Evolutionary conservation across 2,113 vertebrate species (phyloP), one percentile per base, ranked within the genome.

Genomic region (Anolis sagrei): DNA sequence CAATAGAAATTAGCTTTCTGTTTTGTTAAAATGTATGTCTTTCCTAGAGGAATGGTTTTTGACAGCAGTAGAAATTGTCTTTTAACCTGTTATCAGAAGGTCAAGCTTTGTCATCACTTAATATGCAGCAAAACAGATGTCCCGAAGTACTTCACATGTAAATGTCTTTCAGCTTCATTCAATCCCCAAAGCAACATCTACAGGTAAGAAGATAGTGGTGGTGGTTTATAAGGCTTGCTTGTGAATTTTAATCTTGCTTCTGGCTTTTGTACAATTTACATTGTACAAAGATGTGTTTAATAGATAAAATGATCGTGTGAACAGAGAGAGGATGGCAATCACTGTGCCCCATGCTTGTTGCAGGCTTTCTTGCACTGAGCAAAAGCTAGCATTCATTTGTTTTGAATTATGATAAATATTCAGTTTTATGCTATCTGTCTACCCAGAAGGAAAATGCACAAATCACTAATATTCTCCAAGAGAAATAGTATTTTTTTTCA

Each of bases 201-300:
- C 84, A 85, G 76, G 76, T 85, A 85, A 85, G 62, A 27, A 64
- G 44, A 29, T 62, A 29, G 64, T 66, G 64, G 64, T 29, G 64
- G 64, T 7, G 64, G 27, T 29, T 18, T 58, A 36, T 39, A 34
- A n/a, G 21, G 64, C 68, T 36, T 14, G 3, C 23, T 81, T 66
- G 44, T 76, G 19, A 79, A 1, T 68, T 25, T 84, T 4, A n/a
- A 8, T 44, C 32, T 72, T 44, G 16, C 51, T 7, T 14, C 76
- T 8, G 29, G 16, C 49, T 58, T 76, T 66, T 11, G 23, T 23
- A 16, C 32, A 66, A 58, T 70, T 29, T 68, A 7, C 70, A 23
- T 49, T 69, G 18, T 39, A 39, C n/a, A 5, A 29, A 84, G 1
- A 5, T 32, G 48, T 29, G 3, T 70, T 21, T 54, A 51, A 54